Base-by-base conservation (phyloP, 2,113 vertebrate genomes). In the Lipophrys pholis region DNA sequence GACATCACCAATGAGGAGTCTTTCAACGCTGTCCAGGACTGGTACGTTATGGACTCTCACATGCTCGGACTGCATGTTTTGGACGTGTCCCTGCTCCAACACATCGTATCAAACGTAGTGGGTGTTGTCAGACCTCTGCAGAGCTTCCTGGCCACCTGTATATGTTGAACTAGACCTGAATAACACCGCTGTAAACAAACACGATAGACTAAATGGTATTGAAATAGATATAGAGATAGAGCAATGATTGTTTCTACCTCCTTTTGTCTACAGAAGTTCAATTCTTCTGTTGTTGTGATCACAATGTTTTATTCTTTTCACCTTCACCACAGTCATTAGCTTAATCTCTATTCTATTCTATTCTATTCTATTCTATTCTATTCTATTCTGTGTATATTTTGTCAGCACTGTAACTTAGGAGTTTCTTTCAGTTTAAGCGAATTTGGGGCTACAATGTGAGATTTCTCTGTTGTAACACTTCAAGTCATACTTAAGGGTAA, bases 1-100 rank as follows among this genome's bases (percentile, higher is more conserved):
- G 93, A 94, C 83, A 94, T 94, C 87, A 94, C 93, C 69, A 94
- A 94, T 1, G 93, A 94, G 76, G 93, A 94, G 59, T 94, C 93
- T 16, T 94, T 94, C 74, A 91, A 91, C 6, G 93, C 93, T 0
- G 93, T 94, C 57, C 97, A 99, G 90, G 97, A 99, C 92, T 99
- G 97, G 97, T 99, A 95, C 41, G 95, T 87, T 9, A 70, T 42
- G 66, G 38, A 16, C 46, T 45, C 36, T 50, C n/a, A 11, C 14
- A 42, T 30, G 21, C 21, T 30, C 21, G 4, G 21, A 4, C 21
- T 30, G 21, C 21, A 30, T 36, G 39, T 41, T 41, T 6, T n/a
- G 1, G 36, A 30, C 11, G 53, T 51, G 58, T 64, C 40, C 15
- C 11, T 43, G 70, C 56, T 40, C 65, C 43, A 2, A 30, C 21